Percentiles rank a stretch among this genome's conserved stretches.
Evolutionary conservation across 1,140 invertebrate genomes (phyloP).

Genomic region (Harlomillsia oculata): DNA sequence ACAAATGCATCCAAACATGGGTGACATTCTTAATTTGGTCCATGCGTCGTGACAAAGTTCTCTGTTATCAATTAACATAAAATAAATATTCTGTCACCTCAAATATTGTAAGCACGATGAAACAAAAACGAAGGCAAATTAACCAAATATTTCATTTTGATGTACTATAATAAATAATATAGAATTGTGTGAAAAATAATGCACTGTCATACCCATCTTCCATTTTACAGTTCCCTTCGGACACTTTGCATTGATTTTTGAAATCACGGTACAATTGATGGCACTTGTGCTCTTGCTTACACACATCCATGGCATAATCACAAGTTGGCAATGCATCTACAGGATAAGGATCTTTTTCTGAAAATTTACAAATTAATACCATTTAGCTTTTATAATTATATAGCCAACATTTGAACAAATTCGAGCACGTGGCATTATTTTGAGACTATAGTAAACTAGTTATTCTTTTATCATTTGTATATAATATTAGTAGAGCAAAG

Average conservation of each 20-base stretch:
- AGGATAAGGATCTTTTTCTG: conserved; percentile 77
- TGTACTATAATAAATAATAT: too few species aligned
- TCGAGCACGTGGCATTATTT: too few species aligned
- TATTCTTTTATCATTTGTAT: neutral
- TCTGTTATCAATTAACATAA: conserved; percentile 45
- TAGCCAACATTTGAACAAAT: too few species aligned
- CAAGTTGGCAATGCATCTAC: conserved; percentile 76
- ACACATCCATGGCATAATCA: conserved; percentile 72
- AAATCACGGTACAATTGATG: conserved; percentile 69
- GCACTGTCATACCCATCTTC: conserved; percentile 64
- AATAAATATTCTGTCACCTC: neutral
- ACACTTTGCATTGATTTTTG: conserved; percentile 69
- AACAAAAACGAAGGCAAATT: neutral
- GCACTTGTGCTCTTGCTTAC: conserved; percentile 59
- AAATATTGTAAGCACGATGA: neutral
- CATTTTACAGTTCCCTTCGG: conserved; percentile 74
- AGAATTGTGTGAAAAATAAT: neutral
- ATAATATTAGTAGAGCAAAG: neutral
- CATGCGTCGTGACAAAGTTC: conserved; percentile 71
- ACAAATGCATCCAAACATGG: conserved; percentile 82
- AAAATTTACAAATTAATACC: conserved; percentile 36
- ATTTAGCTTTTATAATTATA: neutral
- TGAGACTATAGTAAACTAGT: too few species aligned
- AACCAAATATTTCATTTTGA: too few species aligned
- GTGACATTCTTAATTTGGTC: conserved; percentile 67